Evolutionary conservation across 2,888 invertebrate genomes (phyloP), one percentile per base, ranked within the genome.

Genomic region (Apodemia hepburni): DNA sequence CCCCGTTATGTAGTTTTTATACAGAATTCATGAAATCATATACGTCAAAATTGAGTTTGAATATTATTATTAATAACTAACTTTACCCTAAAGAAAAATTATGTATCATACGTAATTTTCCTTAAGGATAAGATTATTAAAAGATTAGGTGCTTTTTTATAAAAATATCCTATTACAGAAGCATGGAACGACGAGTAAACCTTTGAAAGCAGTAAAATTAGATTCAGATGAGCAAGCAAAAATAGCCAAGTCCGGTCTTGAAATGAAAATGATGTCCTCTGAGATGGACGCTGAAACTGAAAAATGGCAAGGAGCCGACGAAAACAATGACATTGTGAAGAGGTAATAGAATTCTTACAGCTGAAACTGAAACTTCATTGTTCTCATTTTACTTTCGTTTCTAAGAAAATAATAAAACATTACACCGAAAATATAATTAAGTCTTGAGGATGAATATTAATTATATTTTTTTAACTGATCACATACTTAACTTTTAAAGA

Each of bases 221-320:
- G 98, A 98, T 89, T 96, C 97, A 61, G 98, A 98, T 89, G 98
- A 99, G 80, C 98, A 98, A 92, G 98, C 98, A 59, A 98, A 98
- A 91, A 98, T 98, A 75, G 98, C 98, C 5, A 98, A 98, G 87
- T 95, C 98, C 61, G 99, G 98, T 38, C 88, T 98, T 69, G 99
- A 99, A 89, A 98, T 98, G 98, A 99, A 99, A 90, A 93, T 98
- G 87, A 96, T 98, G 81, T 92, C 98, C 29, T 98, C 97, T 63
- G 98, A 98, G 92, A 96, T 97, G 95, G 97, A 97, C 80, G 97
- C 98, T 9, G 98, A 98, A 89, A 97, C 98, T 68, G 98, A 98
- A 75, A 98, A 98, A 84, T 99, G 98, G 98, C 97, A 98, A 79
- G 94, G 93, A 7, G 94, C 95, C 47, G 95, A 95, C 77, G 95